Base-by-base conservation (phyloP, 1,140 invertebrate species). In the Neelides sp. region DNA sequence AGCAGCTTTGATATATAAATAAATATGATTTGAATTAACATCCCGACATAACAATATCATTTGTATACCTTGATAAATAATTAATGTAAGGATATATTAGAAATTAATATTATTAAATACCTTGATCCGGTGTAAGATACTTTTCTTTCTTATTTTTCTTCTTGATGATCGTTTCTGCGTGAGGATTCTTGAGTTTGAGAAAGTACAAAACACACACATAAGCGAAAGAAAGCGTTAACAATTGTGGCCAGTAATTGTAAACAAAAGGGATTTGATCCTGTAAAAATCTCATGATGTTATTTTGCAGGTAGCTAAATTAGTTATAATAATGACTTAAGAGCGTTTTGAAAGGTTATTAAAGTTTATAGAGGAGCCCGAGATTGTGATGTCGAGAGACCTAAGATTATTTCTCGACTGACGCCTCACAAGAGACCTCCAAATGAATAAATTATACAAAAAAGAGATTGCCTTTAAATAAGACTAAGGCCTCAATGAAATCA, bases 261-360 rank as follows among this genome's bases (percentile, higher is more conserved):
- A 67, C 28, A 50, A 66, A 65, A 2, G 65, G 65, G 35, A 65
- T 50, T 15, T 57, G n/a, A n/a, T n/a, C n/a, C n/a, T n/a, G n/a
- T n/a, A n/a, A n/a, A n/a, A n/a, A n/a, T n/a, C n/a, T n/a, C n/a
- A n/a, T n/a, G n/a, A n/a, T n/a, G n/a, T n/a, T n/a, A n/a, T n/a
- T n/a, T n/a, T n/a, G n/a, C n/a, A n/a, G n/a, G n/a, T n/a, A n/a
- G n/a, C n/a, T n/a, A n/a, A n/a, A n/a, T n/a, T n/a, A n/a, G n/a
- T n/a, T n/a, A n/a, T n/a, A n/a, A n/a, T n/a, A n/a, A n/a, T 32
- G 28, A 8, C 7, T 32, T 32, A 32, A 8, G 7, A 8, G 28
- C n/a, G 28, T 8, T n/a, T 8, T 32, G 28, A 13, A 8, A 8
- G 28, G 28, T 32, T 32, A 32, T 32, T 8, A 32, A 32, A 32